Conservation (phyloP, 1,140 invertebrate genomes). For the Dryas iulia region DNA sequence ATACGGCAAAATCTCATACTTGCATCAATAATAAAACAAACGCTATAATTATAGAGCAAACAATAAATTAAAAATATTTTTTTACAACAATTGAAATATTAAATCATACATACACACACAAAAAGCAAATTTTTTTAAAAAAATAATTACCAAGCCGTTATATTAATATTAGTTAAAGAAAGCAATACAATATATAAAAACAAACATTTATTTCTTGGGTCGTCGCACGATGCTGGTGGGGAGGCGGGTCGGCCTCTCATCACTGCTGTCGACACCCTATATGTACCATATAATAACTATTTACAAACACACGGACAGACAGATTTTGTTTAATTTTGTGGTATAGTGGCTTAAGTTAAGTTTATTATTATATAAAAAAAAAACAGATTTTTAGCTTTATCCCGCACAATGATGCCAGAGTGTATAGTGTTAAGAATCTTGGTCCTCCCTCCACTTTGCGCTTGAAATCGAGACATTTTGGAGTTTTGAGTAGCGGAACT, state of each 20-base stretch:
- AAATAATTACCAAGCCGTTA: background rate
- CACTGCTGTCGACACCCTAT: constrained; percentile 69
- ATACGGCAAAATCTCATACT: too few species aligned
- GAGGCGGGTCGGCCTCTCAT: constrained; percentile 64
- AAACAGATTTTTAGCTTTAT: too few species aligned
- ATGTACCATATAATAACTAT: constrained; percentile 23
- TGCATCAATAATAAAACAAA: too few species aligned
- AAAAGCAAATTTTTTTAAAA: background rate
- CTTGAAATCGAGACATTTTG: too few species aligned
- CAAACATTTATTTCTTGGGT: constrained; percentile 77
- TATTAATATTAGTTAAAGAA: background rate
- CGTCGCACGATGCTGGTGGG: constrained; percentile 69
- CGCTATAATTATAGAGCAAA: too few species aligned
- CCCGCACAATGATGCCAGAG: constrained; percentile 78
- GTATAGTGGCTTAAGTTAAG: background rate
- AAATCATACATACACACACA: background rate
- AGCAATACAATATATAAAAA: constrained; percentile 24
- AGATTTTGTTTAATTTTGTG: background rate
- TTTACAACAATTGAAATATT: too few species aligned
- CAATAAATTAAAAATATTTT: too few species aligned
- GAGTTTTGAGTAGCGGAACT: too few species aligned
- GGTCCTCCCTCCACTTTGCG: too few species aligned
- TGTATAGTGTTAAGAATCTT: too few species aligned
- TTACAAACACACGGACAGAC: constrained; percentile 9
- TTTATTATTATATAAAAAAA: too few species aligned